Base-by-base conservation (phyloP, 23 tunicate species). In the Clavelina lepadiformis region DNA sequence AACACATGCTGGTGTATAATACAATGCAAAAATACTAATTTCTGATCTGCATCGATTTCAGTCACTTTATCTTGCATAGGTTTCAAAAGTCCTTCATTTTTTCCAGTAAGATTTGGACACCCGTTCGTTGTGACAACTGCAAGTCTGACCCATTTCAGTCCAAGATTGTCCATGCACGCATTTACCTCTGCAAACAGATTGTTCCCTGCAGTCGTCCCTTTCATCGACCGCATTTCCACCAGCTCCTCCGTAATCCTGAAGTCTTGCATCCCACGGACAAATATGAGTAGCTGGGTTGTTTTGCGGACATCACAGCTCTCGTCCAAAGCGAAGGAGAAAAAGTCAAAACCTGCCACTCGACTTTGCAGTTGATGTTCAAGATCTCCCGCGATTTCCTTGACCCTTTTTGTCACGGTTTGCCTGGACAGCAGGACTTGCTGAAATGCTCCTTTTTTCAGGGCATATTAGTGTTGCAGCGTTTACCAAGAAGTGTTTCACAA, bases 151-250 rank as follows among this genome's bases (percentile, higher is more conserved):
- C 65, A 59, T 59, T 59, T 27, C 37, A 59, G 65, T 30, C 65
- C 65, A 11, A 28, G n/a, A 13, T 22, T 25, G 8, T 59, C 65
- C 38, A 59, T 27, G 37, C 65, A 30, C n/a, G 65, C 65, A 28
- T 59, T 59, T 50, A 68, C 68, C 20, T 57, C 65, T n/a, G 30
- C 35, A 50, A 56, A 71, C 7, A 29, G 18, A 71, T 71, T 68
- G 29, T 30, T 58, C 21, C 77, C 77, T 19, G 77, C 58, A 5
- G 77, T 71, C 11, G 67, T 71, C n/a, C 49, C 77, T 71, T 71
- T 71, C 50, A 71, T 71, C 57, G 77, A 56, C 23, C 31, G 77
- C 47, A 71, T 33, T 32, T 29, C 77, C 33, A 31, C 66, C 73
- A 68, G 33, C 60, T 68, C 73, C 60, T 11, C 51, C n/a, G 35